Base-by-base conservation (phyloP, 2,888 invertebrate genomes). In the Hemaris fuciformis region DNA sequence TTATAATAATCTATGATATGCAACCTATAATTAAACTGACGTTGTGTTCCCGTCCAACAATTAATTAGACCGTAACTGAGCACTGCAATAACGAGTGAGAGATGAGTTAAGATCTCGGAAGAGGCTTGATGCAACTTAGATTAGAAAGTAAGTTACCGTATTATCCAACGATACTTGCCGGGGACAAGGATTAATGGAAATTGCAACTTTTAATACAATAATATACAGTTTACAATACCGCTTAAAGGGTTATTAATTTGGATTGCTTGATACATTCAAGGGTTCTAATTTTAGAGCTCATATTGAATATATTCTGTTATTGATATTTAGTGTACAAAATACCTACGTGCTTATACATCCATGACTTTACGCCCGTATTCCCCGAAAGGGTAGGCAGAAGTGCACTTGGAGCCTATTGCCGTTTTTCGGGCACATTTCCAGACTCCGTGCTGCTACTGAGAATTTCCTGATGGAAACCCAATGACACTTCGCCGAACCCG, bases 21-120 rank as follows among this genome's bases (percentile, higher is more conserved):
- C 79, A 84, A 84, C 73, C 83, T 82, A 77, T 85, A 83, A 87
- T 87, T 84, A 83, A 85, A 84, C 79, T 81, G 83, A 80, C 81
- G 78, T 82, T 81, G 79, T 78, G 77, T 80, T 79, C 76, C 70
- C 76, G 65, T 76, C 75, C 70, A 79, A 81, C 83, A 85, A 87
- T 86, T 86, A 87, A 87, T 89, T 85, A 85, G 80, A 75, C 68
- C 74, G 77, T 79, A 81, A 80, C 81, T 79, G 79, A 77, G 74
- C 66, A 71, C 68, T 68, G 81, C 78, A 80, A 83, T 84, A 84
- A 78, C 69, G 72, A 78, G 77, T 81, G 79, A 81, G 71, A 73
- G 79, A 84, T 81, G 83, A 80, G 79, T 72, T 67, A 70, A 70
- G 67, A 60, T 48, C 60, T n/a, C 18, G 22, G 48, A 48, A 53